Conservation (phyloP, 2,888 invertebrate species). For the Meiosimyza platycephala region DNA sequence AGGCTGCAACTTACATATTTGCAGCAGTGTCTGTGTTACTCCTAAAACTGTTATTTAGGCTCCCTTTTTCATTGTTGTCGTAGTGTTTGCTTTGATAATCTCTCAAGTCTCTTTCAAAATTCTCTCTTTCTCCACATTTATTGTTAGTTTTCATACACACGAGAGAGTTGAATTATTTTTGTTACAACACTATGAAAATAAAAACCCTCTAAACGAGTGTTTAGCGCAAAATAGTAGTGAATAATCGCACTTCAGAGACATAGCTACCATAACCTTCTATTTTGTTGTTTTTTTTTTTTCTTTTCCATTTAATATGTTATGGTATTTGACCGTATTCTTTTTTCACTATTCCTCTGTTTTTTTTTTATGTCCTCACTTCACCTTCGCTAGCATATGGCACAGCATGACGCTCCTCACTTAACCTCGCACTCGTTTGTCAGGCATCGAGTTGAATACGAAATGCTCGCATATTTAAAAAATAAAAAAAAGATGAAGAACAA, state of each 20-base stretch:
- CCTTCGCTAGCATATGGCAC: not conserved
- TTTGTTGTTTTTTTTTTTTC: constrained; percentile 4
- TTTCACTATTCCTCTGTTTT: not conserved
- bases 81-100: not conserved
- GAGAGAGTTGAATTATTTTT: not conserved
- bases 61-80: not conserved
- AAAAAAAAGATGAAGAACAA: too few relatives aligned
- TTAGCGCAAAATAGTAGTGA: constrained; percentile 59
- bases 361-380: not conserved
- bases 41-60: too few relatives aligned
- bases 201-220: constrained; percentile 58
- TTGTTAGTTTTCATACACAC: not conserved
- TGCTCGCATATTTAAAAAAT: too few relatives aligned
- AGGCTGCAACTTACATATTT: too few relatives aligned
- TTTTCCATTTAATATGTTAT: not conserved
- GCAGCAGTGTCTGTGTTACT: too few relatives aligned
- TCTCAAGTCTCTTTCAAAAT: not conserved
- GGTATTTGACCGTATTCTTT: not conserved
- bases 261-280: constrained; percentile 9
- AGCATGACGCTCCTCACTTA: not conserved
- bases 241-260: constrained; percentile 55
- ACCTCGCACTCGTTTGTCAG: constrained; percentile 28
- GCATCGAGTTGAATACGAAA: too few relatives aligned
- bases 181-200: constrained; percentile 50
- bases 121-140: not conserved